Percentiles rank a stretch among this genome's conserved stretches.
These are phyloP conservation scores for Drosophila pullipes DNA, from an alignment of 2,888 invertebrate species.

Conservation along the genomic window DNA sequence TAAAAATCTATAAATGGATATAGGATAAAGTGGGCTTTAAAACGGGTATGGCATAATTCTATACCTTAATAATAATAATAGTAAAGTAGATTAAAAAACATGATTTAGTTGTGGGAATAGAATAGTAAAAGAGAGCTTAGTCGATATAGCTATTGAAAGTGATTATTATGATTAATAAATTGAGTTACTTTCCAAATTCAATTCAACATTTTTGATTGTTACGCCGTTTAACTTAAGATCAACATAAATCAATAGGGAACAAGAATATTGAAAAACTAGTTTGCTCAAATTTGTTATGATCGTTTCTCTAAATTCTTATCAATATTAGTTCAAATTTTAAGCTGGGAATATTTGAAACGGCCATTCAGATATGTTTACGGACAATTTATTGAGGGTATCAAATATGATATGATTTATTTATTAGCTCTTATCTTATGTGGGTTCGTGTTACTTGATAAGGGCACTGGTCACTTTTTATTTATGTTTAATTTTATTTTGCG, in stretches of 20 bases:
- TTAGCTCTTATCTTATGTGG: neutral
- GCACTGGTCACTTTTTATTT: neutral
- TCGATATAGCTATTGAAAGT: no score
- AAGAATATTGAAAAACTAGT: no score
- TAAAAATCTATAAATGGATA: neutral
- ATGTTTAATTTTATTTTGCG: neutral
- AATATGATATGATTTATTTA: neutral
- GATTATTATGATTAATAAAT: neutral
- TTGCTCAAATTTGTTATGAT: no score
- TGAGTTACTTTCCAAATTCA: neutral
- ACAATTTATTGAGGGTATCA: neutral
- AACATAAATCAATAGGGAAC: no score
- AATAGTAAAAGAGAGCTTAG: no score
- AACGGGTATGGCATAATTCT: no score
- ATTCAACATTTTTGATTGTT: neutral
- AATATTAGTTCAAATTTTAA: neutral
- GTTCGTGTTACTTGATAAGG: neutral
- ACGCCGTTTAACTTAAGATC: no score
- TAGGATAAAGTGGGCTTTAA: neutral
- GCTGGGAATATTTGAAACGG: neutral
- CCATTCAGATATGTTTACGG: neutral
- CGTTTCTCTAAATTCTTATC: neutral
- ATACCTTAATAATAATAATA: no score
- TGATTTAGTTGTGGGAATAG: no score
- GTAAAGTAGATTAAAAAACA: no score